Evolutionary conservation across 2,888 invertebrate species (phyloP).

Genomic region (Napeogenes sylphis): DNA sequence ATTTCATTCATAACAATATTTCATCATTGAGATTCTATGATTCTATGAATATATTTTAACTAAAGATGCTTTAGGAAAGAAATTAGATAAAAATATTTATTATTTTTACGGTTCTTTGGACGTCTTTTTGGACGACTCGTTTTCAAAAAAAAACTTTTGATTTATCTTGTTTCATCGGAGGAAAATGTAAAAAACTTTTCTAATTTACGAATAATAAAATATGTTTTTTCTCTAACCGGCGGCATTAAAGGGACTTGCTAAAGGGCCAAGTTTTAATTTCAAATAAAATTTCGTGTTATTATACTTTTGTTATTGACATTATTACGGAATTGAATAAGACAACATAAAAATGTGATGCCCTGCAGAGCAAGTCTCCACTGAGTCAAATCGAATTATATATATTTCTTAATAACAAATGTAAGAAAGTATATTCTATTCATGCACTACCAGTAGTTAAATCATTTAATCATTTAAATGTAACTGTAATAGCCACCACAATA

Average conservation of each 20-base stretch:
- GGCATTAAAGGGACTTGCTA: conserved; percentile 60
- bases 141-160: conserved; percentile 39
- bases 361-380: no score
- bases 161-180: conserved; percentile 48
- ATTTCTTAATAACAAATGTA: no score
- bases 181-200: conserved; percentile 64
- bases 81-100: not conserved
- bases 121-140: conserved; percentile 1
- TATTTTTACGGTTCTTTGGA: not conserved
- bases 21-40: no score
- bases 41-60: not conserved
- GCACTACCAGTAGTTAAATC: no score
- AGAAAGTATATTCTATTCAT: no score
- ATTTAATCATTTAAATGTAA: no score
- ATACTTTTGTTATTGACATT: conserved; percentile 8
- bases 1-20: not conserved
- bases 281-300: conserved; percentile 39
- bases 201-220: conserved; percentile 70
- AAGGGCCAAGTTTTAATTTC: conserved; percentile 65
- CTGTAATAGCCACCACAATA: no score
- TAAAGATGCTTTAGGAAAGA: not conserved
- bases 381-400: no score
- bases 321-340: not conserved
- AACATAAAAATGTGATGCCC: no score
- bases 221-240: conserved; percentile 60